Conservation (phyloP, 2,113 vertebrate genomes). For the Synchiropus splendidus region DNA sequence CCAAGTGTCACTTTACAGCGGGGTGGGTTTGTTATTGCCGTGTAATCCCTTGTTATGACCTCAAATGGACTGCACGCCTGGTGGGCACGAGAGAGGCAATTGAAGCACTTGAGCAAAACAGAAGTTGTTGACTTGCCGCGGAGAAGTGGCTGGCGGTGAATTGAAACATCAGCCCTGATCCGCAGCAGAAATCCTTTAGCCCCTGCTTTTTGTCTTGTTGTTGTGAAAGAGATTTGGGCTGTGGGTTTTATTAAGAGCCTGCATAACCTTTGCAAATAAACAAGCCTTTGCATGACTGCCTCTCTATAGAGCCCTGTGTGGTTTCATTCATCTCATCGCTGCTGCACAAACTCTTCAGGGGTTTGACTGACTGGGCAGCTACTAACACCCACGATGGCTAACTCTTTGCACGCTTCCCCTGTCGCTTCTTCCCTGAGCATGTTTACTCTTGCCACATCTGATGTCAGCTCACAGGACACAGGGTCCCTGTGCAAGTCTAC, state of each 20-base stretch:
- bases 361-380: no score
- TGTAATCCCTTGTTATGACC: slow-evolving; percentile 62
- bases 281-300: not conserved
- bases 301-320: slow-evolving; percentile 1
- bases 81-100: slow-evolving; percentile 23
- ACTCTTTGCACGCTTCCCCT: slow-evolving; percentile 4
- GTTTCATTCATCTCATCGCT: slow-evolving; percentile 6
- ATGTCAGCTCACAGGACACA: slow-evolving; percentile 50
- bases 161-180: slow-evolving; percentile 11
- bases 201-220: not conserved
- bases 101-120: slow-evolving; percentile 51
- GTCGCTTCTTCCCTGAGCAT: slow-evolving; percentile 31
- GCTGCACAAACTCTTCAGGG: no score
- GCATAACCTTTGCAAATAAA: slow-evolving; percentile 9
- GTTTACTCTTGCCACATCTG: slow-evolving; percentile 64
- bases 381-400: no score
- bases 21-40: slow-evolving; percentile 44
- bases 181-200: slow-evolving; percentile 2
- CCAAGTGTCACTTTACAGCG: slow-evolving; percentile 22
- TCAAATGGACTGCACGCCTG: slow-evolving; percentile 28
- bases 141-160: not conserved
- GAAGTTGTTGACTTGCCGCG: slow-evolving; percentile 31
- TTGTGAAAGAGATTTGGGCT: not conserved
- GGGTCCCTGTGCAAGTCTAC: slow-evolving; percentile 53
- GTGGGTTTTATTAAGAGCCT: not conserved